These are phyloP conservation scores for Antheraea pernyi DNA, from an alignment of 1,140 invertebrate genomes.

Conservation along the genomic window DNA sequence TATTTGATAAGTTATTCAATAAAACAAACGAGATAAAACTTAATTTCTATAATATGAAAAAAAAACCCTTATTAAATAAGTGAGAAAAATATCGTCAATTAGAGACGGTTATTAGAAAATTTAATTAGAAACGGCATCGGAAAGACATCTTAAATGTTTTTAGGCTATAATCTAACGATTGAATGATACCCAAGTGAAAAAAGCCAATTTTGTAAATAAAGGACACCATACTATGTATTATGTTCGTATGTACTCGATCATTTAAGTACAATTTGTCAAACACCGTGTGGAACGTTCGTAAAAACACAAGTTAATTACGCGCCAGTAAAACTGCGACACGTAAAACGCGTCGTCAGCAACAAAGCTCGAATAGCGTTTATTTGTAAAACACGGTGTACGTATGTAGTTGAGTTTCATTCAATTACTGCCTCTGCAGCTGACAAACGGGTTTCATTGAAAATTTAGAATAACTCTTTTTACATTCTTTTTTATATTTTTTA, in stretches of 20 bases:
- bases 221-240: too few species aligned
- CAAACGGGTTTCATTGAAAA: conserved; percentile 8
- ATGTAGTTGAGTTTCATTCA: conserved; percentile 13
- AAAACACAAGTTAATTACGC: conserved; percentile 9
- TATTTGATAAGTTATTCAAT: too few species aligned
- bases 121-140: too few species aligned
- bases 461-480: background rate
- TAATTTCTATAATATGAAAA: too few species aligned
- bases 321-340: background rate
- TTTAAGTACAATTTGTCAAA: background rate
- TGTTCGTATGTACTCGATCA: background rate
- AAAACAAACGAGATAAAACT: too few species aligned
- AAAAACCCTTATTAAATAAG: too few species aligned
- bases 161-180: too few species aligned
- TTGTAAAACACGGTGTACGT: conserved; percentile 12
- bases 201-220: background rate
- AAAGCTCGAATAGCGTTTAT: conserved; percentile 8
- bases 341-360: conserved; percentile 4
- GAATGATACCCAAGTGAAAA: too few species aligned
- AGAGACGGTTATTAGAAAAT: too few species aligned
- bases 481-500: background rate
- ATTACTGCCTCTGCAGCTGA: conserved; percentile 10
- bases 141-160: too few species aligned
- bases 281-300: background rate
- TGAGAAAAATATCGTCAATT: too few species aligned